phyloP scores from a whole-genome alignment of 92 coral and sea anemone genomes.

The Epizoanthus fatuus region DNA sequence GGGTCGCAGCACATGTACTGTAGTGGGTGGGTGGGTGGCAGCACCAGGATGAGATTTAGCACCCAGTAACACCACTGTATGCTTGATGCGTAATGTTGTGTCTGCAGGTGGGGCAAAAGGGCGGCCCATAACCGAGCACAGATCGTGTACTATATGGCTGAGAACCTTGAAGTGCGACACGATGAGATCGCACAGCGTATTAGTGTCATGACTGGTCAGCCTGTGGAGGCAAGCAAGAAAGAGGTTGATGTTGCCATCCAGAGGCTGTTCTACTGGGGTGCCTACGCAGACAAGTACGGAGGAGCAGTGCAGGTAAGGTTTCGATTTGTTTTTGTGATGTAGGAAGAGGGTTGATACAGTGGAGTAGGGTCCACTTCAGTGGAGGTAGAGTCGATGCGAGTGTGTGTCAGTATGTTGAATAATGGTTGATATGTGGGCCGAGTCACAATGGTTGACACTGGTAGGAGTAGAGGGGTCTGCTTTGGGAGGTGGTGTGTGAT shows the following conservation, averaged over 20 bases:
- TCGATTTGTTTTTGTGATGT: too few species aligned
- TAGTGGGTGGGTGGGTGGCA: background rate
- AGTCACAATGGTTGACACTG: too few species aligned
- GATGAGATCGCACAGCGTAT: conserved; percentile 86
- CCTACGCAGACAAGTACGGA: conserved; percentile 97
- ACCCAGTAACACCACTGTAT: too few species aligned
- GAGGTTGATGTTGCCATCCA: conserved; percentile 92
- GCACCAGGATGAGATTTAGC: background rate
- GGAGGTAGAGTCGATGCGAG: too few species aligned
- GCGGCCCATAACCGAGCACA: conserved; percentile 98
- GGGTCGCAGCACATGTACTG: too few species aligned
- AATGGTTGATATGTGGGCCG: too few species aligned
- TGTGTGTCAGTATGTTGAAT: too few species aligned
- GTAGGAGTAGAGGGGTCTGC: too few species aligned
- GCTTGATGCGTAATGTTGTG: background rate
- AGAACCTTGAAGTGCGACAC: conserved; percentile 91
- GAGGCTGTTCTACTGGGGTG: conserved; percentile 96
- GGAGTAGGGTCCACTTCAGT: too few species aligned
- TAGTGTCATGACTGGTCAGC: conserved; percentile 85
- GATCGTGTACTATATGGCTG: conserved; percentile 97
- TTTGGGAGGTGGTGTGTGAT: too few species aligned
- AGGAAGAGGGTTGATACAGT: too few species aligned
- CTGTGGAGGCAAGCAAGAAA: conserved; percentile 77
- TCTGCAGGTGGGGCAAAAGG: conserved; percentile 92
- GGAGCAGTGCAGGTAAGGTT: conserved; percentile 90